Base-by-base conservation (phyloP, 1,140 invertebrate genomes). In the Drosophila simulans region DNA sequence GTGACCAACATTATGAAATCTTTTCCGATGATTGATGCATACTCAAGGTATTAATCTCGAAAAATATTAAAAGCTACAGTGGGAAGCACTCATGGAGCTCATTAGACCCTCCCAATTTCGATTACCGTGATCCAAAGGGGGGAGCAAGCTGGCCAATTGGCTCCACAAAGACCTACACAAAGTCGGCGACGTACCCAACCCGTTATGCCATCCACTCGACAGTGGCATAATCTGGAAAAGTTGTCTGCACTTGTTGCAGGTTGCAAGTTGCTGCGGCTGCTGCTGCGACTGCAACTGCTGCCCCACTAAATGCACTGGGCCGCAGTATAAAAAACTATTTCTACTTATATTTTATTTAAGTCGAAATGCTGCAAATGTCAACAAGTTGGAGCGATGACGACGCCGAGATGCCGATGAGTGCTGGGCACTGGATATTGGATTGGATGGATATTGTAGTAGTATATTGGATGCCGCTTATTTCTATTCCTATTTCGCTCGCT, bases 291-390 rank as follows among this genome's bases (percentile, higher is more conserved):
- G 37, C 59, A 42, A 63, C 60, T 73, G 63, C 71, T 84, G 75
- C 64, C 80, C 80, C 80, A 84, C 80, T 62, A 83, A 83, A 63
- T 76, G 64, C 76, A 77, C 45, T 82, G 68, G 62, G 42, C 74
- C 58, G 64, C 59, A 65, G 60, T 65, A 46, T 65, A 46, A 68
- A 64, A 74, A 81, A 86, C 82, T 81, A 83, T 88, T 88, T 88
- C 77, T 76, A 80, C 75, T 83, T 89, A 77, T 89, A 77, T 85
- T 77, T 89, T 88, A 89, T 88, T 83, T 76, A 62, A 77, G 51
- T 46, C 62, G 69, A 58, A 83, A 42, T 65, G 72, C 84, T 88
- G 84, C 83, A 88, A 88, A 88, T 88, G 83, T 88, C 83, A 88
- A 89, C 84, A 89, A 88, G 84, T 88, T 82, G 65, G 62, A 60